Conservation (phyloP, 2,888 invertebrate genomes). For the Synergus gifuensis region DNA sequence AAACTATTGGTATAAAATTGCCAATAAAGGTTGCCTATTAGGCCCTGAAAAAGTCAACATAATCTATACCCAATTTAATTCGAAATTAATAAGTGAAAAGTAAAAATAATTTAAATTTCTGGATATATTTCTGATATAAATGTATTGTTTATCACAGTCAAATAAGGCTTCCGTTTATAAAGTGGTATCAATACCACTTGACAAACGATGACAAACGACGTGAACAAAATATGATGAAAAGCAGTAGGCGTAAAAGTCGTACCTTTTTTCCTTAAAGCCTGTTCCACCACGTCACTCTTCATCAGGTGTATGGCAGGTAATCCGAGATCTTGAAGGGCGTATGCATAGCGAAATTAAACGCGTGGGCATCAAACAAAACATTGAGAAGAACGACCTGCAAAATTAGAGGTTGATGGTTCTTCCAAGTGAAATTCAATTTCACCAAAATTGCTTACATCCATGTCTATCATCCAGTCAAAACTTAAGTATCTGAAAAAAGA, state of each 20-base stretch:
- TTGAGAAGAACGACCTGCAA: constrained; percentile 5
- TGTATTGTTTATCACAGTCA: no score
- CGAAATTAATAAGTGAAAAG: no score
- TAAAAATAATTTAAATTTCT: not conserved
- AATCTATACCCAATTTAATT: no score
- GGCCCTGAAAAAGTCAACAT: no score
- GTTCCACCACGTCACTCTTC: constrained; percentile 13
- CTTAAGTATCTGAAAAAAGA: constrained; percentile 19
- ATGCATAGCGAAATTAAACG: constrained; percentile 21
- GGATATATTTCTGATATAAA: not conserved
- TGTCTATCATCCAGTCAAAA: constrained; percentile 7
- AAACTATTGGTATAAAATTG: no score
- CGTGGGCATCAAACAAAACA: constrained; percentile 17
- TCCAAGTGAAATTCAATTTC: constrained; percentile 28
- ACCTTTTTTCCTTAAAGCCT: constrained; percentile 16
- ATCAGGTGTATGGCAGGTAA: constrained; percentile 18
- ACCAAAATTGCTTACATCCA: not conserved
- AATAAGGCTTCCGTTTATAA: not conserved
- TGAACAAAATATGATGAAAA: constrained; percentile 18
- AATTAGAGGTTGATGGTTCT: not conserved
- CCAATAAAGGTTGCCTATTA: no score
- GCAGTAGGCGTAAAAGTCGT: not conserved
- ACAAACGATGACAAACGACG: constrained; percentile 25
- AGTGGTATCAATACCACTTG: not conserved
- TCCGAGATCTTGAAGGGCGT: not conserved